These are phyloP conservation scores for Sylvilagus bachmani DNA, from an alignment of 2,113 vertebrate genomes.

Conservation along the genomic window DNA sequence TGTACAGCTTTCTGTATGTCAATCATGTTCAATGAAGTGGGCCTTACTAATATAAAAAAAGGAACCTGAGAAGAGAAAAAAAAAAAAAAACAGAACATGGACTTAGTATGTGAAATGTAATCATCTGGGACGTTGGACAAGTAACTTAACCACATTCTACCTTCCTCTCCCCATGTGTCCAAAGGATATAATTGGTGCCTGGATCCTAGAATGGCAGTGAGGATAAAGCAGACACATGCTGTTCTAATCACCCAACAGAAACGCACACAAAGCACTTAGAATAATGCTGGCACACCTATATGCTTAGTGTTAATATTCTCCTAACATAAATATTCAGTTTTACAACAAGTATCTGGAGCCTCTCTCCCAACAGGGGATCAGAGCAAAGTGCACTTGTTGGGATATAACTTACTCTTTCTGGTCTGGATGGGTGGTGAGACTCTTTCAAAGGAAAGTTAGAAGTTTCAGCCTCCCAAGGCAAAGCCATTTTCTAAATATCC, in stretches of 20 bases:
- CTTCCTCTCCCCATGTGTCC: not conserved
- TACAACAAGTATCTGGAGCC: not conserved
- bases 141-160: not conserved
- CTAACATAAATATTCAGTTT: not conserved
- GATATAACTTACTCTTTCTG: conserved; percentile 22
- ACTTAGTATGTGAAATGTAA: not conserved
- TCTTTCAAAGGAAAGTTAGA: conserved; percentile 16
- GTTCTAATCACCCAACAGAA: not conserved
- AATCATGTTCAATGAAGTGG: not conserved
- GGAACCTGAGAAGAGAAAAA: not conserved
- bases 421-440: not conserved
- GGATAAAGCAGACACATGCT: not conserved
- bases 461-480: not conserved
- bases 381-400: not conserved
- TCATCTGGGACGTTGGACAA: not conserved
- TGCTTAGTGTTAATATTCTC: not conserved
- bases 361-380: not conserved
- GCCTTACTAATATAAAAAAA: not conserved
- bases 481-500: not conserved
- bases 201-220: not conserved
- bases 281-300: not conserved
- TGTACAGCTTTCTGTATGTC: not conserved
- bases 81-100: not conserved
- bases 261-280: not conserved
- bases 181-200: not conserved